phyloP scores from a whole-genome alignment of 53 echinoderm and acorn worm genomes.

The Hippasteria phrygiana region DNA sequence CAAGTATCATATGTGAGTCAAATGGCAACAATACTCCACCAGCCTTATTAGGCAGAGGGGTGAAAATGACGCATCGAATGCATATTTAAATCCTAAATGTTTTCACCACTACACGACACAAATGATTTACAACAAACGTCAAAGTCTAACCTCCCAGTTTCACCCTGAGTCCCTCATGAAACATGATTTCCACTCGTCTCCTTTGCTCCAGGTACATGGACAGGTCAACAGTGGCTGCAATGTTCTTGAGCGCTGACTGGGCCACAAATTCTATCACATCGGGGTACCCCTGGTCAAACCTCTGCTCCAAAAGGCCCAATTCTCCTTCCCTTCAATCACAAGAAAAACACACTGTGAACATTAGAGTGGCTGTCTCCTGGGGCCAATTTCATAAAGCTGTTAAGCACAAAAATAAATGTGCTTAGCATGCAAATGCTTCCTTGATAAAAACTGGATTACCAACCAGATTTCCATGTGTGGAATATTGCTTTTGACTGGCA shows the following conservation, averaged over 20 bases:
- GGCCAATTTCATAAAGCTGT: too few species aligned
- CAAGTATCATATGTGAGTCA: too few species aligned
- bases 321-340: constrained; percentile 64
- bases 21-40: background rate
- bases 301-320: constrained; percentile 71
- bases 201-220: constrained; percentile 61
- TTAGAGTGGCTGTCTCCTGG: background rate
- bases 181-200: constrained; percentile 42
- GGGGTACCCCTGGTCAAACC: constrained; percentile 66
- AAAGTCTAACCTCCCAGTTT: constrained; percentile 64
- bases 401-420: too few species aligned
- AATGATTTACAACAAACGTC: background rate
- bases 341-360: background rate
- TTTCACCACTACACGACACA: background rate
- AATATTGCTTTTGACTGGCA: too few species aligned
- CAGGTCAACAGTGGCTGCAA: constrained; percentile 42
- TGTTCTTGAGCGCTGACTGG: constrained; percentile 71
- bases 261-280: constrained; percentile 60
- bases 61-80: background rate
- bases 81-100: background rate
- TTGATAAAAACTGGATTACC: too few species aligned
- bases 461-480: too few species aligned
- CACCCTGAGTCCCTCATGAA: constrained; percentile 65
- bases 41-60: background rate
- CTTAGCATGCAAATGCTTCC: too few species aligned